Conservation (phyloP, 2,113 vertebrate species). For the Tupaia tana region DNA sequence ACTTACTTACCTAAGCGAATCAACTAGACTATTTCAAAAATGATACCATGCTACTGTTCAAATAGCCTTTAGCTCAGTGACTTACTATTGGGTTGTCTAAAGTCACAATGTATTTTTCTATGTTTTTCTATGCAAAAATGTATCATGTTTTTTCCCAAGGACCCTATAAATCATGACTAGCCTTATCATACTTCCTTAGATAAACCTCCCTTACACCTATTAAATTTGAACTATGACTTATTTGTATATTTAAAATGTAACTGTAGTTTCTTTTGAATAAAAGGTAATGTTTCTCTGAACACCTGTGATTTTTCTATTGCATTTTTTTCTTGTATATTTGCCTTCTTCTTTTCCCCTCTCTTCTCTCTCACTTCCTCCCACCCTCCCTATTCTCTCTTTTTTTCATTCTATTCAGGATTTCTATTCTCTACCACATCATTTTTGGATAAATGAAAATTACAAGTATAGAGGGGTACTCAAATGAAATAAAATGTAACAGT, state of each 20-base stretch:
- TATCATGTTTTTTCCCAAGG: too few species aligned
- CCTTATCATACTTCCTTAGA: background rate
- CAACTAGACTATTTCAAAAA: conserved; percentile 26
- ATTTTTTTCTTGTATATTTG: background rate
- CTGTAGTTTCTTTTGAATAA: conserved; percentile 48
- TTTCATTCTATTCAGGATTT: background rate
- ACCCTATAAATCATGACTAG: background rate
- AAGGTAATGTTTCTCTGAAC: conserved; percentile 5
- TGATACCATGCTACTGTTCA: background rate
- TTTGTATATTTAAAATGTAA: conserved; percentile 36
- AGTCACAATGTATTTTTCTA: too few species aligned
- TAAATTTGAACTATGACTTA: conserved; percentile 25
- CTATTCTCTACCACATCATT: conserved; percentile 2
- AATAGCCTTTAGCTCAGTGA: conserved; percentile 7
- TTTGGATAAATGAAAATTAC: conserved; percentile 8
- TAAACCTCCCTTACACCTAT: conserved; percentile 2
- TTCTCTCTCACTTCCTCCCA: background rate
- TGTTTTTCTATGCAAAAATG: too few species aligned
- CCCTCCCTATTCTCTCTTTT: background rate
- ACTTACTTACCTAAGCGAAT: background rate
- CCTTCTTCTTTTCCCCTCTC: background rate
- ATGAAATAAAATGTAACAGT: background rate
- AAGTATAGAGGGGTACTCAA: background rate
- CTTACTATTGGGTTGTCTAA: background rate
- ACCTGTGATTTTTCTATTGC: background rate